phyloP scores from a whole-genome alignment of 2,797 vertebrate genomes.

The Sebastes cheni region DNA sequence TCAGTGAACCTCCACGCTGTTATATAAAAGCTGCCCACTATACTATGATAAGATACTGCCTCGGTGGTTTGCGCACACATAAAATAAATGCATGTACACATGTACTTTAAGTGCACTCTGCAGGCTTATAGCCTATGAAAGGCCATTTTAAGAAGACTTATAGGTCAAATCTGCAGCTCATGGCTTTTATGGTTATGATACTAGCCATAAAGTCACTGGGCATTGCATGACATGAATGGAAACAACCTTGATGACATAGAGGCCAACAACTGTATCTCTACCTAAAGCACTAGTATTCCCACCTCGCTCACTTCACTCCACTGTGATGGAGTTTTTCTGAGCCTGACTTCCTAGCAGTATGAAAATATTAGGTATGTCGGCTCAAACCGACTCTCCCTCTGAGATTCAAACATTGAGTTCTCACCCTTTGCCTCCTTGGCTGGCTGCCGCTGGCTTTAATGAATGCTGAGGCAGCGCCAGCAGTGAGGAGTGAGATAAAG shows the following conservation, averaged over 20 bases:
- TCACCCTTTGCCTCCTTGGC: slow-evolving; percentile 11
- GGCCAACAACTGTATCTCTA: neutral
- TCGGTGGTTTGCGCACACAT: neutral
- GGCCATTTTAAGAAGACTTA: slow-evolving; percentile 26
- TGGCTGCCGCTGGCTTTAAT: slow-evolving; percentile 16
- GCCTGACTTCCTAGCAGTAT: neutral
- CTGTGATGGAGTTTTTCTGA: slow-evolving; percentile 1
- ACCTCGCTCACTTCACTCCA: neutral
- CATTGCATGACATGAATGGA: slow-evolving; percentile 18
- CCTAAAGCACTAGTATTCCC: neutral
- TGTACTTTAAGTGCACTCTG: neutral
- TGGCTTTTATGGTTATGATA: slow-evolving; percentile 9
- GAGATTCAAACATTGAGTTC: slow-evolving; percentile 28
- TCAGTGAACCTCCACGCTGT: neutral
- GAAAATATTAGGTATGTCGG: slow-evolving; percentile 20
- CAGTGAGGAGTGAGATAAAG: neutral
- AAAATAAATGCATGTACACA: neutral
- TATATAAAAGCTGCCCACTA: neutral
- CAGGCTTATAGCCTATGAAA: neutral
- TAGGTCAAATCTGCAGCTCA: slow-evolving; percentile 8
- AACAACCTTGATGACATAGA: slow-evolving; percentile 2
- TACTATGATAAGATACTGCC: neutral
- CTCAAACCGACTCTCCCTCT: slow-evolving; percentile 6
- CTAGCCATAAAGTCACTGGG: neutral
- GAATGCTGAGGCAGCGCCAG: slow-evolving; percentile 26